Conservation (phyloP, 2,888 invertebrate species). For the Parascotia fuliginaria region DNA sequence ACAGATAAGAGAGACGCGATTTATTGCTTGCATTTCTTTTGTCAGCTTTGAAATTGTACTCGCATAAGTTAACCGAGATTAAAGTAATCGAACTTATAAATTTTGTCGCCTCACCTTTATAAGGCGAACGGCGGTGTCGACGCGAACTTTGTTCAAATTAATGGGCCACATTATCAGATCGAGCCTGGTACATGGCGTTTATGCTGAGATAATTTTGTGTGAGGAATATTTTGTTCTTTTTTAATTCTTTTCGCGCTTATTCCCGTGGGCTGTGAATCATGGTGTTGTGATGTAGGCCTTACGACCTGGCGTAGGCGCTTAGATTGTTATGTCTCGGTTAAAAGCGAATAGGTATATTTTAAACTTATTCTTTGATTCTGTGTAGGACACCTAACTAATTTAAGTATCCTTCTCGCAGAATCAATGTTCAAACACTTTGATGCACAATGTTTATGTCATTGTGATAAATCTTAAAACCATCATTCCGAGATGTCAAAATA, state of each 20-base stretch:
- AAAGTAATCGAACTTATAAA: conserved; percentile 87
- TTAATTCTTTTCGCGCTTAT: conserved; percentile 66
- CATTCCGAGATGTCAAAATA: conserved; percentile 24
- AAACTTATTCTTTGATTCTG: too few species aligned
- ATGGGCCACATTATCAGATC: conserved; percentile 85
- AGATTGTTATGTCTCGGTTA: conserved; percentile 40
- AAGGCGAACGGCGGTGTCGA: conserved; percentile 82
- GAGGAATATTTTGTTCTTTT: conserved; percentile 63
- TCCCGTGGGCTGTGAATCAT: conserved; percentile 48
- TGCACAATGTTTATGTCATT: conserved; percentile 6
- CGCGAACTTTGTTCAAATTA: conserved; percentile 85
- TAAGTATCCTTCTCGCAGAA: conserved; percentile 37
- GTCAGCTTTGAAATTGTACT: conserved; percentile 86
- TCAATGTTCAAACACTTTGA: conserved; percentile 25
- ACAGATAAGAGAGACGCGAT: conserved; percentile 78
- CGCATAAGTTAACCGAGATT: conserved; percentile 86
- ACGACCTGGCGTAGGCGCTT: conserved; percentile 51
- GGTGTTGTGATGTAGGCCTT: conserved; percentile 46
- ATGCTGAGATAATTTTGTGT: conserved; percentile 84
- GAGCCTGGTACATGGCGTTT: conserved; percentile 84
- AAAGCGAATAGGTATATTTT: conserved; percentile 37
- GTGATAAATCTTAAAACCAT: conserved; percentile 11
- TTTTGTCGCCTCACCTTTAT: conserved; percentile 86
- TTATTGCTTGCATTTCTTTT: conserved; percentile 86
- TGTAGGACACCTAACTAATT: too few species aligned